phyloP scores from a whole-genome alignment of 2,797 vertebrate species.

The Oryzias sinensis region DNA sequence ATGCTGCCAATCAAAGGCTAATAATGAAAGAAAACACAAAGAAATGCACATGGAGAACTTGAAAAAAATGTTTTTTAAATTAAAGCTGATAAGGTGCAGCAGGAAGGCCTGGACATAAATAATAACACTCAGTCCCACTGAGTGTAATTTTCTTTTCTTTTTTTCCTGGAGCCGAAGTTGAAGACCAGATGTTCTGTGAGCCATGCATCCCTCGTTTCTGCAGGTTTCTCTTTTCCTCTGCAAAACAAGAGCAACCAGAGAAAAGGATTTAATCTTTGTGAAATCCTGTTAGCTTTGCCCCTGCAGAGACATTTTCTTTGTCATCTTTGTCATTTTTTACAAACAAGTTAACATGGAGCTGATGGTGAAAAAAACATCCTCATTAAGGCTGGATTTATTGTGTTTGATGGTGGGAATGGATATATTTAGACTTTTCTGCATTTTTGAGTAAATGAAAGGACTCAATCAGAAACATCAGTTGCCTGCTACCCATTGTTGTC shows the following conservation, averaged over 20 bases:
- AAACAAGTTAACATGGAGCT: background rate
- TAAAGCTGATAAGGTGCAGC: background rate
- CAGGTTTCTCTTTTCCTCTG: background rate
- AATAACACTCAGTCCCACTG: no score
- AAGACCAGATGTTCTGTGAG: background rate
- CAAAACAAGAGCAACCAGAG: background rate
- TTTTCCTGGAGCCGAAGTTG: background rate
- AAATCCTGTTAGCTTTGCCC: background rate
- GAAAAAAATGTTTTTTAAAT: slow-evolving; percentile 4
- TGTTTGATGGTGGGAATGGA: no score
- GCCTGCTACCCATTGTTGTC: no score
- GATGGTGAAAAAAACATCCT: background rate
- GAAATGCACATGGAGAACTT: slow-evolving; percentile 3
- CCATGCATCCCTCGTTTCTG: background rate
- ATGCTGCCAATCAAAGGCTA: background rate
- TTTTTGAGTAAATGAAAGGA: no score
- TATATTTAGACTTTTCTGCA: no score
- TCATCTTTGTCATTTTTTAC: background rate
- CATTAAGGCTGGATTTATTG: no score
- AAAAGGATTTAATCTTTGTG: background rate
- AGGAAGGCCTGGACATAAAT: background rate
- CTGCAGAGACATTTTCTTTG: background rate
- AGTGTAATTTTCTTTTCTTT: no score
- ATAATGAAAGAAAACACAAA: slow-evolving; percentile 16
- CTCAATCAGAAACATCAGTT: no score